Percentiles rank a stretch among this genome's conserved stretches.
These are phyloP conservation scores for Arctopsyche grandis DNA, from an alignment of 1,140 invertebrate genomes.

Conservation along the genomic window DNA sequence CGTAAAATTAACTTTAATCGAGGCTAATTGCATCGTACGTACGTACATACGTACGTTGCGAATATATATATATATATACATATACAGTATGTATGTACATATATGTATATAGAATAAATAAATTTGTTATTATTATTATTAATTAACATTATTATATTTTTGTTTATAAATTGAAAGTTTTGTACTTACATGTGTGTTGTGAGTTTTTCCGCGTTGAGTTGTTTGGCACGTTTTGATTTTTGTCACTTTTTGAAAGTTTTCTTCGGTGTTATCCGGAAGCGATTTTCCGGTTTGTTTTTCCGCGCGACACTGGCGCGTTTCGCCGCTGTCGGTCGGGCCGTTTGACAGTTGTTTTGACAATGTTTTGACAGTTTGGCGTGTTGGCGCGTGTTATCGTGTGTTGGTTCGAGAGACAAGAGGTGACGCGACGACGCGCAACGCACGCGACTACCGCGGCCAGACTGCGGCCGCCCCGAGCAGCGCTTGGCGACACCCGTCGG, in stretches of 20 bases:
- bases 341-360: not conserved
- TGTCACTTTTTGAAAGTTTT: too few relatives aligned
- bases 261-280: too few relatives aligned
- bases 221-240: not conserved
- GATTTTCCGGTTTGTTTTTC: not conserved
- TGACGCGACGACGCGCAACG: not conserved
- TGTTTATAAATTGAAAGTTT: not conserved
- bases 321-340: not conserved
- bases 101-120: too few relatives aligned
- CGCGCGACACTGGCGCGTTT: not conserved
- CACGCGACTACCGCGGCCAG: slow-evolving; percentile 1
- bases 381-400: not conserved
- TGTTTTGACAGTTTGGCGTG: not conserved
- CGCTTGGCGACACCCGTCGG: not conserved
- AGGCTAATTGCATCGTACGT: slow-evolving; percentile 27
- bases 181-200: not conserved
- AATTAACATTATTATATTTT: not conserved
- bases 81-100: too few relatives aligned
- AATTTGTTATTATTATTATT: too few relatives aligned
- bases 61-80: too few relatives aligned
- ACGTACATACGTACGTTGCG: not conserved
- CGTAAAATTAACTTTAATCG: slow-evolving; percentile 29
- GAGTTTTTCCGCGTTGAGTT: too few relatives aligned
- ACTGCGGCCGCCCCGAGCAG: slow-evolving; percentile 3
- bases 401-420: not conserved